phyloP scores from a whole-genome alignment of 2,113 vertebrate genomes.

The Octodon degus region DNA sequence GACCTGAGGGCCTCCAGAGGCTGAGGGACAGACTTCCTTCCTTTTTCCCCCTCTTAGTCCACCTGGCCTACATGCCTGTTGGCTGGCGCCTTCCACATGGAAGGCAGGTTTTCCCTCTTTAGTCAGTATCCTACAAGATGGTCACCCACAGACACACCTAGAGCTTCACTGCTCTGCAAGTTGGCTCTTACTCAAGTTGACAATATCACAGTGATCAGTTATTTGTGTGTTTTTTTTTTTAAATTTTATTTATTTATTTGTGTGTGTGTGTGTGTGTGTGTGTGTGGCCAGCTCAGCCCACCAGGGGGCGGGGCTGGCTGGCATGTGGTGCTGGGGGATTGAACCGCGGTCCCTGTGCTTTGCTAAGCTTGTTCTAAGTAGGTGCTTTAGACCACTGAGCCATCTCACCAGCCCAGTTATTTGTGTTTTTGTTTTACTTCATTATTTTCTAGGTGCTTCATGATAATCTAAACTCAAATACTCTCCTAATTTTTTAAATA shows the following conservation, averaged over 20 bases:
- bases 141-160: background rate
- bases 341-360: too few species aligned
- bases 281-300: too few species aligned
- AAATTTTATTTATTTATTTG: too few species aligned
- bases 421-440: background rate
- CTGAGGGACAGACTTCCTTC: background rate
- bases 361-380: too few species aligned
- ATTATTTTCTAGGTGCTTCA: background rate
- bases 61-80: background rate
- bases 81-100: background rate
- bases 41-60: background rate
- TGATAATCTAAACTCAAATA: background rate
- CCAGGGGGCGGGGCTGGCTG: too few species aligned
- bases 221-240: background rate
- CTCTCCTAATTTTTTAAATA: background rate
- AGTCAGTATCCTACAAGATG: background rate
- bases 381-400: too few species aligned
- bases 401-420: too few species aligned
- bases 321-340: too few species aligned
- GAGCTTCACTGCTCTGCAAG: background rate
- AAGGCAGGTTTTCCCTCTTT: background rate
- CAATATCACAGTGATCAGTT: background rate
- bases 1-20: background rate
- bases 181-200: background rate
- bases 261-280: too few species aligned